Conservation (phyloP, 2,797 vertebrate genomes). For the Melanogrammus aeglefinus region DNA sequence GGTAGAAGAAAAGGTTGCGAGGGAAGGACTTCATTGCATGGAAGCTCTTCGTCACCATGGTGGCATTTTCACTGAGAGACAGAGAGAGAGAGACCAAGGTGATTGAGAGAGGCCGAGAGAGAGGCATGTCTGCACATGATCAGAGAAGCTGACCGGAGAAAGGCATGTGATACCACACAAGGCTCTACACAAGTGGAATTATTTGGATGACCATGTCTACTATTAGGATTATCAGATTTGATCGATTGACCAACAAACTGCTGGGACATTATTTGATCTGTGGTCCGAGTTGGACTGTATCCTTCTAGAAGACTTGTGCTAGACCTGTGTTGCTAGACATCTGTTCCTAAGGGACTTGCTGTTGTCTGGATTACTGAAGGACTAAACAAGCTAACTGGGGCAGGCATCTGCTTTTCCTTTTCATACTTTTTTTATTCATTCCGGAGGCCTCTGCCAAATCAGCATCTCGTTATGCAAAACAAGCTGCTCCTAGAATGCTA, state of each 20-base stretch:
- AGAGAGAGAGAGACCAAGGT: not conserved
- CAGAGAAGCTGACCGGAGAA: not conserved
- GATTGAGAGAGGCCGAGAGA: not conserved
- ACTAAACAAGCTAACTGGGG: not conserved
- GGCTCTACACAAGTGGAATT: not conserved
- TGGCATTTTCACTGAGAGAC: not conserved
- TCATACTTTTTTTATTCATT: not conserved
- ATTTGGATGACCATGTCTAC: not conserved
- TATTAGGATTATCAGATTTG: not conserved
- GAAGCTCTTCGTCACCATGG: not conserved
- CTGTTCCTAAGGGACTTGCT: not conserved
- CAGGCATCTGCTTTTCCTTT: constrained; percentile 1
- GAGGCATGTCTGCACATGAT: not conserved
- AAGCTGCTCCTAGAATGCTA: not conserved
- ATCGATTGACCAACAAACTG: not conserved
- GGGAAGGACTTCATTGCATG: not conserved
- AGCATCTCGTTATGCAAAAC: not conserved
- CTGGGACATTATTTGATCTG: not conserved
- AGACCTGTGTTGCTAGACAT: not conserved
- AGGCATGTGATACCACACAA: not conserved
- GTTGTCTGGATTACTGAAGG: not conserved
- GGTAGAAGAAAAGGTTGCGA: not conserved
- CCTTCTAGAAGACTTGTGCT: not conserved
- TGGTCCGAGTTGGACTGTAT: not conserved
- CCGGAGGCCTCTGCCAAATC: not conserved